phyloP scores from a whole-genome alignment of 2,113 vertebrate genomes.

The Sinocyclocheilus anshuiensis region DNA sequence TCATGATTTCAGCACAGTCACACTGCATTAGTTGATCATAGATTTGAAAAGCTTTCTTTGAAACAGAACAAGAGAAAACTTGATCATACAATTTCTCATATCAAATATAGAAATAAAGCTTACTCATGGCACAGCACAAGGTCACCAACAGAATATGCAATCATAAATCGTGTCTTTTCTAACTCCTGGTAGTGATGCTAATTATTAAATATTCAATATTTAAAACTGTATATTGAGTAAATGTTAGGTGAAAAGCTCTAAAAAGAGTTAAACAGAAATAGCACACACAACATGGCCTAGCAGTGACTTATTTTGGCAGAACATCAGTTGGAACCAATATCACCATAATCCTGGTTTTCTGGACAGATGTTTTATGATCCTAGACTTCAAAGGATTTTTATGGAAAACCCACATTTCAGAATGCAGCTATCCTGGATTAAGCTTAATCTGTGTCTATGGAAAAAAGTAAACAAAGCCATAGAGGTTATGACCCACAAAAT shows the following conservation, averaged over 20 bases:
- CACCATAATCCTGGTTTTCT: neutral
- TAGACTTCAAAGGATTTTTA: constrained; percentile 13
- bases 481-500: neutral
- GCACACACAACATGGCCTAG: neutral
- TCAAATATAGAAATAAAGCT: neutral
- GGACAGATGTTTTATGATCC: constrained; percentile 12
- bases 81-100: neutral
- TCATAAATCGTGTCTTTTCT: neutral
- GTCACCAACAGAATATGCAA: neutral
- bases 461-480: constrained; percentile 5
- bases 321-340: neutral
- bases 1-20: neutral
- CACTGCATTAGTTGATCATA: neutral
- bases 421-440: neutral
- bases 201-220: neutral
- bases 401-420: neutral
- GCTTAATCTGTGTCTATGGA: neutral
- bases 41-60: neutral
- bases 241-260: neutral
- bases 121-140: neutral
- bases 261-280: neutral
- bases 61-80: neutral
- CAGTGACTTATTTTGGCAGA: neutral
- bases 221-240: neutral
- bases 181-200: neutral